Percentiles rank a stretch among this genome's conserved stretches.
Conservation (phyloP, 2,797 vertebrate genomes). For the Pogoniulus pusillus region DNA sequence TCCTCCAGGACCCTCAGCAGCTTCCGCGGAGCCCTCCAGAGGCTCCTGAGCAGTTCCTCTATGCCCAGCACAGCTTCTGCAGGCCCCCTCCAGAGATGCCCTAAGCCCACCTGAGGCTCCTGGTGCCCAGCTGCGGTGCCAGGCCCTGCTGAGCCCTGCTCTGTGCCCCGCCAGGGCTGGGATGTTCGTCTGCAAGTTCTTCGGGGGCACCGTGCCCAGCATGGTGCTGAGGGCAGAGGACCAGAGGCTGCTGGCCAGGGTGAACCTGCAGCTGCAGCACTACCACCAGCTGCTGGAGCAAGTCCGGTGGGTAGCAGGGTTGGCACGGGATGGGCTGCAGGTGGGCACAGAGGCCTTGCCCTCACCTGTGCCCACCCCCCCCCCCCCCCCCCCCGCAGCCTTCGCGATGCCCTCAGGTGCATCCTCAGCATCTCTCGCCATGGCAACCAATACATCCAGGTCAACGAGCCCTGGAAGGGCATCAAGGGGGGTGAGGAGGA, state of each 20-base stretch:
- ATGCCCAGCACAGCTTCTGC: no score
- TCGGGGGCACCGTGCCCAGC: slow-evolving; percentile 84
- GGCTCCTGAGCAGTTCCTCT: no score
- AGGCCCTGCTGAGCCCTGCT: accelerated
- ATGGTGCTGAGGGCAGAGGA: slow-evolving; percentile 88
- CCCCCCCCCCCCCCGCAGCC: slow-evolving; percentile 71
- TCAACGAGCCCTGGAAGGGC: slow-evolving; percentile 94
- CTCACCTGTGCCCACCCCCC: not conserved
- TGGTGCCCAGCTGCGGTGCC: accelerated
- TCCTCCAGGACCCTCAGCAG: no score
- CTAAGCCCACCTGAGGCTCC: no score
- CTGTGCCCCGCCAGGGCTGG: slow-evolving; percentile 83
- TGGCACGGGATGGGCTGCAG: not conserved
- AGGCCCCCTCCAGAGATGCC: no score
- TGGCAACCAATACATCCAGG: slow-evolving; percentile 97
- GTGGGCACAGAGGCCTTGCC: accelerated
- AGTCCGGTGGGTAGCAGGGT: slow-evolving; percentile 81
- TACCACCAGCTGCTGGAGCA: slow-evolving; percentile 92
- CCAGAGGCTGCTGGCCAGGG: slow-evolving; percentile 84
- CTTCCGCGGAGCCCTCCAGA: no score
- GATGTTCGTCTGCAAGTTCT: slow-evolving; percentile 97
- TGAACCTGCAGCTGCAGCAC: slow-evolving; percentile 87
- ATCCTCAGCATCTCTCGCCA: slow-evolving; percentile 94
- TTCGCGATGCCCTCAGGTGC: slow-evolving; percentile 91
- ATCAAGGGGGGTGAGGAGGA: slow-evolving; percentile 89